Base-by-base conservation (phyloP, 2,113 vertebrate species). In the Hydropotes inermis region DNA sequence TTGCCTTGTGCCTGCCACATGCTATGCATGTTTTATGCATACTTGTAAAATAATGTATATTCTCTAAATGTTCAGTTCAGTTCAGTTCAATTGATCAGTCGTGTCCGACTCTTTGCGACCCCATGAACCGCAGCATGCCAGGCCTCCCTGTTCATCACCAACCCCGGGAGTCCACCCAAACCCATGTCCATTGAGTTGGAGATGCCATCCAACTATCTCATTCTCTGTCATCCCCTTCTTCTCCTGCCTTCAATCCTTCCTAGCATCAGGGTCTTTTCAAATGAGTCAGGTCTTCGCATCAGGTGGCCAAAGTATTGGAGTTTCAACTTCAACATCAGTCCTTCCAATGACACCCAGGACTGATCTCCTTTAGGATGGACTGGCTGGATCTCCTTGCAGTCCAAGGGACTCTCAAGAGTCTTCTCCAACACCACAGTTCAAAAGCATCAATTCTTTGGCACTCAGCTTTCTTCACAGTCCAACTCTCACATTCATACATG, bases 371-470 rank as follows among this genome's bases (percentile, higher is more conserved):
- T 36, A 36, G 64, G 33, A 36, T 10, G 8, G 8, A 67, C 33
- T 67, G 33, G 61, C 19, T 67, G 61, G 61, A 67, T n/a, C 15
- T 67, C 64, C 33, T n/a, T n/a, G 64, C 2, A n/a, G 8, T n/a
- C 16, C 64, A 67, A 19, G 16, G 16, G 64, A n/a, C 64, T 67
- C 64, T n/a, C 64, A 67, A 19, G 16, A 67, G 16, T 67, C 16
- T 67, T 67, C 61, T 67, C 61, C 61, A 67, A n/a, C 16, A 67
- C 61, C 61, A 67, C 61, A n/a, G 33, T 67, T 67, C 33, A n/a
- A n/a, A n/a, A 67, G 33, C 61, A 67, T 67, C 61, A n/a, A 10
- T 67, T 67, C 61, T n/a, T 19, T 0, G 0, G 61, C 0, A 1
- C 16, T n/a, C 61, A 67, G 61, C 61, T 67, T 67, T 67, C 16